Conservation (phyloP, 2,888 invertebrate genomes). For the Troides helena region DNA sequence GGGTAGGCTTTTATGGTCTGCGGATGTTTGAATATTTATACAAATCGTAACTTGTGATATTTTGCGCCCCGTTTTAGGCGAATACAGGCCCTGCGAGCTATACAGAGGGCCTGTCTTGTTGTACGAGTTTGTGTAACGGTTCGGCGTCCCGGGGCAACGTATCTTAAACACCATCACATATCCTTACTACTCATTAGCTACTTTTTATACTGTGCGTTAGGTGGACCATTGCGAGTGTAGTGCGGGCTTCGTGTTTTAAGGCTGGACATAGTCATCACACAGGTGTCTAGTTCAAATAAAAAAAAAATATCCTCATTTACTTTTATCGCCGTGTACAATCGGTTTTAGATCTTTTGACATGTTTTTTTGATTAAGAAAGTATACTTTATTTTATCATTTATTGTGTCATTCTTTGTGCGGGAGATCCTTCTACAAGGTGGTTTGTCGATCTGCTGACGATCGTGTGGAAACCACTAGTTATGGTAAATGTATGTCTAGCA, state of each 20-base stretch:
- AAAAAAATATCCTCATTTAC: background rate
- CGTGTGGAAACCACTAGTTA: no score
- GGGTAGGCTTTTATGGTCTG: constrained; percentile 56
- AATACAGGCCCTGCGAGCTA: background rate
- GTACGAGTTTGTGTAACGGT: constrained; percentile 40
- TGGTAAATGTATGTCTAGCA: no score
- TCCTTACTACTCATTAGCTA: constrained; percentile 71
- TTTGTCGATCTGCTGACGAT: no score
- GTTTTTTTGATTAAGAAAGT: no score
- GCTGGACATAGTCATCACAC: constrained; percentile 18
- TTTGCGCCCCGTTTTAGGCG: constrained; percentile 18
- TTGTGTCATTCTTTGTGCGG: no score
- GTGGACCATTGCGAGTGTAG: constrained; percentile 58
- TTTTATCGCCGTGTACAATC: background rate
- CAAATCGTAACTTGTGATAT: constrained; percentile 41
- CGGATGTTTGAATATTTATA: constrained; percentile 45
- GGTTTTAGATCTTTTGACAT: no score
- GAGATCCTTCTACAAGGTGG: no score
- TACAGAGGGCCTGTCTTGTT: constrained; percentile 16
- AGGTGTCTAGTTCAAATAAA: background rate
- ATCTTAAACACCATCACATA: constrained; percentile 73
- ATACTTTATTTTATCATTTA: no score
- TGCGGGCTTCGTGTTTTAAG: constrained; percentile 1
- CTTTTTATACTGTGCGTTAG: constrained; percentile 68
- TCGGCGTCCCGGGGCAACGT: constrained; percentile 46